Evolutionary conservation across 1,140 invertebrate species (phyloP), one percentile per base, ranked within the genome.

Genomic region (Nilaparvata lugens): DNA sequence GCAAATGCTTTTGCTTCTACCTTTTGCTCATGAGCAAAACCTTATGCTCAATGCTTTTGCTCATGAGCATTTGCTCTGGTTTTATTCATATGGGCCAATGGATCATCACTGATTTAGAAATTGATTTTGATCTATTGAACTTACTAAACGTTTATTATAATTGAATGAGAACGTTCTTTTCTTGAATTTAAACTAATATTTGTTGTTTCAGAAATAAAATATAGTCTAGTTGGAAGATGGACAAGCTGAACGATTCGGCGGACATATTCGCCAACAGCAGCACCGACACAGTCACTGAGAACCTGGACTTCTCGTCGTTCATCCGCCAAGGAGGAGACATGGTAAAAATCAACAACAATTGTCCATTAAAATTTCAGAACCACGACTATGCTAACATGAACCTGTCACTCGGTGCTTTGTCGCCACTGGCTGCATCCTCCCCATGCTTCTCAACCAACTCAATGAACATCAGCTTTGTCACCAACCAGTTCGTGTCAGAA

Each of bases 221-320:
- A n/a, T n/a, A n/a, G n/a, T n/a, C n/a, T n/a, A n/a, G n/a, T n/a
- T n/a, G n/a, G 9, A 40, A 40, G 18, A 63, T 61, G 56, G 56
- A 56, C 0, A 35, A 63, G 18, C 31, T 63, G 38, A 61, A 64
- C 38, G 58, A 59, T 18, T 62, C 63, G n/a, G 66, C 65, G 13
- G 65, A 68, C 56, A 52, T 66, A 23, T 68, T 66, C 58, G 66
- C 66, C 6, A 63, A 68, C 52, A 68, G 65, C 40, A 68, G 66
- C 52, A 52, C 62, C 21, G 66, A 68, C 38, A 68, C 66, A 16
- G 62, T 68, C 3, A 53, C 56, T 54, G 66, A 66, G 35, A 64
- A 60, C 24, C 35, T 63, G 13, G 43, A 63, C 38, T 60, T 52
- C 31, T 54, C 51, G 24, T 25, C 28, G n/a, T 52, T 60, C 40